Conservation (phyloP, 2,888 invertebrate genomes). For the Pilophorus perplexus region DNA sequence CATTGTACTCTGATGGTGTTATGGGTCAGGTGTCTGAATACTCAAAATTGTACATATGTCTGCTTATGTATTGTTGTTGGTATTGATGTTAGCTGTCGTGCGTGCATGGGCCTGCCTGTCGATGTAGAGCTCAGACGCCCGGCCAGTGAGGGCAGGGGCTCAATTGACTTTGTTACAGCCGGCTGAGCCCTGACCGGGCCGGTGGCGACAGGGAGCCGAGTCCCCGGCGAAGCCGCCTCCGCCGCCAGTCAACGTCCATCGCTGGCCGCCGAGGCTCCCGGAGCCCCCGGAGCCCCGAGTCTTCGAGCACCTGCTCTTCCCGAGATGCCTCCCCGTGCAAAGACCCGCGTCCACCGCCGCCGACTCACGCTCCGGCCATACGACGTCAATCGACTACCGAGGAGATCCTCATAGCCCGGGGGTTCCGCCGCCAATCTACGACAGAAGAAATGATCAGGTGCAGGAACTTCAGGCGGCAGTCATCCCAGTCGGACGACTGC, state of each 20-base stretch:
- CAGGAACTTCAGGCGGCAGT: conserved; percentile 84
- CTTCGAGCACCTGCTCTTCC: conserved; percentile 70
- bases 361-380: conserved; percentile 66
- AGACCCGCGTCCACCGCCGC: conserved; percentile 53
- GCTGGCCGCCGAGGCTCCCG: conserved; percentile 55
- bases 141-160: too few species aligned
- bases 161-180: conserved; percentile 42
- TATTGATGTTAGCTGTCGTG: too few species aligned
- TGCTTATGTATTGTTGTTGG: too few species aligned
- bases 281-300: conserved; percentile 56
- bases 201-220: conserved; percentile 69
- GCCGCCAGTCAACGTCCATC: conserved; percentile 78
- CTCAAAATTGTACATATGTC: too few species aligned
- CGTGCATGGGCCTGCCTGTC: conserved; percentile 1
- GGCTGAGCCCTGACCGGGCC: conserved; percentile 69
- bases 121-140: conserved; percentile 9
- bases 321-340: conserved; percentile 82
- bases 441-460: conserved; percentile 92
- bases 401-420: conserved; percentile 85
- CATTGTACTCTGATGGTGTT: too few species aligned
- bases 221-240: conserved; percentile 68
- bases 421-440: conserved; percentile 84
- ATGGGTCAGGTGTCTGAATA: too few species aligned
- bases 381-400: conserved; percentile 86
- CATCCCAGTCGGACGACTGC: conserved; percentile 80